Conservation (phyloP, 1,140 invertebrate species). For the Oreohelix idahoensis region DNA sequence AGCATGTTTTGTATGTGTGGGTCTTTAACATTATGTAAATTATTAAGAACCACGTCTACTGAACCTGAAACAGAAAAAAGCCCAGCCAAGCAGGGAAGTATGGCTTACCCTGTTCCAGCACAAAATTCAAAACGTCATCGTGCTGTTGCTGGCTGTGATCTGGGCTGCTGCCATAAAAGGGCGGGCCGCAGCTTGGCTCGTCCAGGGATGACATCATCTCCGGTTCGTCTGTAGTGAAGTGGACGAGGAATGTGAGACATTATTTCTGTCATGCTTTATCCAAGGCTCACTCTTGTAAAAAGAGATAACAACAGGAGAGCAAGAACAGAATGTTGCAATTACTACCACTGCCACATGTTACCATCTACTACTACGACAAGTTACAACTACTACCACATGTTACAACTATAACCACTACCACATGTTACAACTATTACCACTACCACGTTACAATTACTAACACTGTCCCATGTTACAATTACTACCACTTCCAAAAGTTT, state of each 20-base stretch:
- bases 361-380: too few relatives aligned
- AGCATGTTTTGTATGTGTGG: too few relatives aligned
- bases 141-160: constrained; percentile 8
- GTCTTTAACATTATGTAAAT: too few relatives aligned
- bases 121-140: not conserved
- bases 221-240: constrained; percentile 10
- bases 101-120: not conserved
- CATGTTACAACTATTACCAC: not conserved
- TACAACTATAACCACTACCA: too few relatives aligned
- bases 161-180: not conserved
- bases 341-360: too few relatives aligned
- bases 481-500: too few relatives aligned
- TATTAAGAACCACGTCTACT: too few relatives aligned
- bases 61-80: not conserved
- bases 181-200: not conserved
- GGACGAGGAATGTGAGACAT: not conserved
- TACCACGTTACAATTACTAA: too few relatives aligned
- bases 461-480: too few relatives aligned
- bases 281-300: not conserved
- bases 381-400: too few relatives aligned
- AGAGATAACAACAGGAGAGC: too few relatives aligned
- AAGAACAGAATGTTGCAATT: too few relatives aligned
- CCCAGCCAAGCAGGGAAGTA: not conserved
- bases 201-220: not conserved
- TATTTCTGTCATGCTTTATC: not conserved